Base-by-base conservation (phyloP, 2,888 invertebrate genomes). In the Tetragonula carbonaria region DNA sequence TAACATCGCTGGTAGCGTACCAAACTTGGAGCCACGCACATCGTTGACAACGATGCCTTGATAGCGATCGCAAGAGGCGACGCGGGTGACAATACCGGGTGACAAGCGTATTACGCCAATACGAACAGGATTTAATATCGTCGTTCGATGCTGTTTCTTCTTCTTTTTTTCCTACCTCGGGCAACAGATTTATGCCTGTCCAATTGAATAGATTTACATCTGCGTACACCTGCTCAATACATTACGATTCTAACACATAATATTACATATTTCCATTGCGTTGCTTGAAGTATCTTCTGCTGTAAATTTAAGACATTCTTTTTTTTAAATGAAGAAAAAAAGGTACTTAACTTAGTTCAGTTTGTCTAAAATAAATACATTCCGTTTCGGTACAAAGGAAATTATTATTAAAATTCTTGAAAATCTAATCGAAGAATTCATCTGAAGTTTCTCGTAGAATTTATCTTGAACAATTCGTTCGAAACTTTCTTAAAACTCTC, bases 61-160 rank as follows among this genome's bases (percentile, higher is more conserved):
- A 87, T 87, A 89, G 80, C 33, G 65, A 88, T 88, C 87, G 83
- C 53, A 51, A 18, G 55, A 77, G 70, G 50, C 23, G 70, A 78
- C 78, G 76, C 74, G 67, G 86, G 82, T 85, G 82, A 82, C 80
- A 84, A 57, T 79, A 77, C 72, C 79, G 28, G 71, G 73, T 78
- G 87, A 88, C 87, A 85, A 87, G 80, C 80, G 76, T 73, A 63
- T 89, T 81, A 87, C 80, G 78, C 68, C 66, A 38, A 67, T 77
- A 82, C 33, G 74, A 82, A 88, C 88, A 88, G 78, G 85, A 75
- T 77, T 78, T 74, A 74, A 76, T 72, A 71, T 45, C 38, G 57
- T 50, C 63, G 5, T 53, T 68, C 57, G 8, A 76, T 83, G 66
- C n/a, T 18, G 38, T 55, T 55, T n/a, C 3, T 50, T 38, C 45